These are phyloP conservation scores for Erethizon dorsatum DNA, from an alignment of 2,797 vertebrate genomes.

Conservation along the genomic window DNA sequence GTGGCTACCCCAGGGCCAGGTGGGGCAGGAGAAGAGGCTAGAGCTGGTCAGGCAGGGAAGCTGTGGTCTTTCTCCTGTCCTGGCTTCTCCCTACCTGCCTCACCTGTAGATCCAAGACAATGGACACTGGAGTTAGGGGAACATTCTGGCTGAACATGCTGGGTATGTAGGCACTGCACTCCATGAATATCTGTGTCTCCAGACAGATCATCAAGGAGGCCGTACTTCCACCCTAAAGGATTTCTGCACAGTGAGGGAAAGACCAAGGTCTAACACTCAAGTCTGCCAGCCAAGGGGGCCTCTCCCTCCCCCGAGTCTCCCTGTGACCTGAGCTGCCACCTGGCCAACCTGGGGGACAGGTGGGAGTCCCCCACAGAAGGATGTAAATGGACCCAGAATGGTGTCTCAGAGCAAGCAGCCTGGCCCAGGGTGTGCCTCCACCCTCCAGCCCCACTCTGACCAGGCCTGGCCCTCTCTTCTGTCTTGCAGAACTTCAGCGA, in stretches of 20 bases:
- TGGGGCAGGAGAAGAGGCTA: background rate
- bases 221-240: background rate
- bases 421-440: background rate
- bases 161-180: background rate
- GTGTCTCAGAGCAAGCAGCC: background rate
- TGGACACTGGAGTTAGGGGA: background rate
- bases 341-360: constrained; percentile 38
- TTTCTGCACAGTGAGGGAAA: background rate
- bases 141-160: background rate
- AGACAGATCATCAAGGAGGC: background rate
- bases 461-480: constrained; percentile 75
- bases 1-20: background rate
- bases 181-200: background rate
- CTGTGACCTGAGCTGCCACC: background rate
- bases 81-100: background rate
- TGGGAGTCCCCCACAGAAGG: background rate
- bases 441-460: constrained; percentile 61
- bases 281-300: background rate
- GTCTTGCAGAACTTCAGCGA: constrained; percentile 96
- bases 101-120: background rate
- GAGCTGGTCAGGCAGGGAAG: background rate
- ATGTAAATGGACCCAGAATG: background rate
- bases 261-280: background rate
- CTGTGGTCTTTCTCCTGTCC: background rate
- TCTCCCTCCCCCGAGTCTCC: background rate